Conservation (phyloP, 1,140 invertebrate species). For the Semibalanus balanoides region DNA sequence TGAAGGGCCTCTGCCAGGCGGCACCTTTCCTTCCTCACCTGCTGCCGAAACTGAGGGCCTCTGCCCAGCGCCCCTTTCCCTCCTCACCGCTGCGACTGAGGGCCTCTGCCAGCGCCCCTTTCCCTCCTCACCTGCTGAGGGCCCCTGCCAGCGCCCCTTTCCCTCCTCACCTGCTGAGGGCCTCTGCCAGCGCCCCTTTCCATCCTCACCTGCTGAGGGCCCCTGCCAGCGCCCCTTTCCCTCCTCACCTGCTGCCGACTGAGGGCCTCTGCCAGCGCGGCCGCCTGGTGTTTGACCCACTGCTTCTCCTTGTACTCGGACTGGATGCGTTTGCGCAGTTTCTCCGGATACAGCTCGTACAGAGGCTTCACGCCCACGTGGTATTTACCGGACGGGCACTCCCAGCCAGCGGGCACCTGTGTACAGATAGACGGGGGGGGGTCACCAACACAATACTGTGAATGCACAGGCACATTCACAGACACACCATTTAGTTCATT, state of each 20-base stretch:
- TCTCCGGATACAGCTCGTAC: conserved; percentile 71
- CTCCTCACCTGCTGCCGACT: conserved; percentile 43
- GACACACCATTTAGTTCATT: no score
- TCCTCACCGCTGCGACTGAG: background rate
- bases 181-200: no score
- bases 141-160: background rate
- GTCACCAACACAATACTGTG: no score
- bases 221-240: background rate
- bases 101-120: no score
- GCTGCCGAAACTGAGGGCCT: background rate
- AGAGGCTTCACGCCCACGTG: conserved; percentile 68
- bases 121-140: no score
- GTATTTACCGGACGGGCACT: conserved; percentile 65
- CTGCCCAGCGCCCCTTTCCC: no score
- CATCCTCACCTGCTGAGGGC: background rate
- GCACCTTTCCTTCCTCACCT: background rate
- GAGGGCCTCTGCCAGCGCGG: conserved; percentile 53
- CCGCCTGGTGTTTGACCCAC: conserved; percentile 74
- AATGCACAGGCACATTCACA: no score
- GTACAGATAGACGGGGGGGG: no score
- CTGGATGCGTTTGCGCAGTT: conserved; percentile 65
- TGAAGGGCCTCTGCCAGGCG: no score
- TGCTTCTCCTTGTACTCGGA: conserved; percentile 64
- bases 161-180: conserved; percentile 1
- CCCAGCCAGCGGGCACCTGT: conserved; percentile 69